Evolutionary conservation across 2,113 vertebrate genomes (phyloP).

Genomic region (Notarius lentiginosus): DNA sequence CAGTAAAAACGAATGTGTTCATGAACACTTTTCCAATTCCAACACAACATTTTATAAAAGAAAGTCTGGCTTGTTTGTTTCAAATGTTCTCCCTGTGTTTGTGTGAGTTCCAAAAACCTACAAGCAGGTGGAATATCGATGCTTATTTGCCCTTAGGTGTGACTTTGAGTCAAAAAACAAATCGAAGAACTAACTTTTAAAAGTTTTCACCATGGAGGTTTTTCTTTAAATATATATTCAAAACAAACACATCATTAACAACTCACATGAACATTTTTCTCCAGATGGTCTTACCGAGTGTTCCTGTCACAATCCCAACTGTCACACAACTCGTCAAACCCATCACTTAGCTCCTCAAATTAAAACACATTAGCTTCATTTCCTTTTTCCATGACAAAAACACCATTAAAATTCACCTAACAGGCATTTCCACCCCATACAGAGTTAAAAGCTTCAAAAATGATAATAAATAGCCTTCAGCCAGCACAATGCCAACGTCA

Average conservation of each 20-base stretch:
- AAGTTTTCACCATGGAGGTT: neutral
- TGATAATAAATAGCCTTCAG: slow-evolving; percentile 50
- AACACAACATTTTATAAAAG: neutral
- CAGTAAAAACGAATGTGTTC: neutral
- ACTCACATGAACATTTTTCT: slow-evolving; percentile 24
- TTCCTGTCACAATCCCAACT: slow-evolving; percentile 28
- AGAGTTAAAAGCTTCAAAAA: slow-evolving; percentile 32
- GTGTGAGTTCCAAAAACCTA: neutral
- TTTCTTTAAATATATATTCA: neutral
- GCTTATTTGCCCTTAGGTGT: neutral
- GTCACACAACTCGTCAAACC: slow-evolving; percentile 48
- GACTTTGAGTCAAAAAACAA: neutral
- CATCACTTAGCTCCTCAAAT: slow-evolving; percentile 38
- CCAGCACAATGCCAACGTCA: slow-evolving; percentile 50
- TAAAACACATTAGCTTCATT: slow-evolving; percentile 41
- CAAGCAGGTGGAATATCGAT: neutral
- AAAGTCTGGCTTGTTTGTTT: neutral
- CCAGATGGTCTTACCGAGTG: slow-evolving; percentile 43
- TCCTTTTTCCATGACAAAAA: slow-evolving; percentile 13
- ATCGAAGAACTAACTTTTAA: neutral
- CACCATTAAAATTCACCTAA: slow-evolving; percentile 34
- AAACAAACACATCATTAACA: neutral
- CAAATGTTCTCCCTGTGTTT: neutral
- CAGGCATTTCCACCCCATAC: slow-evolving; percentile 1
- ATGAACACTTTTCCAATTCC: neutral